Conservation (phyloP, 2,888 invertebrate genomes). For the Nezara viridula region DNA sequence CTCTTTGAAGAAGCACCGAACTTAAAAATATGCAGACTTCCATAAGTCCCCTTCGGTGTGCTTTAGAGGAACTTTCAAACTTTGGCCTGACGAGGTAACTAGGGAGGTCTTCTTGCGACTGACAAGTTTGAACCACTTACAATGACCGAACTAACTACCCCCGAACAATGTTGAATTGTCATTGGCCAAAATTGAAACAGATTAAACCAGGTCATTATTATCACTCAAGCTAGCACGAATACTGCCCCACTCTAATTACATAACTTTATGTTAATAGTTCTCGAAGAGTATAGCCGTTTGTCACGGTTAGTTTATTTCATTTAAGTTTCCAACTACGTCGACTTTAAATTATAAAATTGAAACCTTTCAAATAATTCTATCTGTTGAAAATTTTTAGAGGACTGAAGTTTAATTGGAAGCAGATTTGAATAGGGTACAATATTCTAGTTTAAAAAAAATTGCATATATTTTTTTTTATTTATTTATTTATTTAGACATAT, state of each 20-base stretch:
- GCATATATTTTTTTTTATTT: no score
- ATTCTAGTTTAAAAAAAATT: no score
- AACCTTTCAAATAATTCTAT: not conserved
- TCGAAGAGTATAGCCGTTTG: not conserved
- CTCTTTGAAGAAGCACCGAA: not conserved
- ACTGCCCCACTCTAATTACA: not conserved
- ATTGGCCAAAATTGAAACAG: constrained; percentile 19
- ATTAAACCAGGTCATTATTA: constrained; percentile 7
- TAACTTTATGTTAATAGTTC: not conserved
- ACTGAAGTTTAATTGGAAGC: no score
- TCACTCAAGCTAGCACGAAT: not conserved
- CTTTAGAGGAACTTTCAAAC: not conserved
- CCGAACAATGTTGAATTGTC: constrained; percentile 39
- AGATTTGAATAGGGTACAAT: no score
- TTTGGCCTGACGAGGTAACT: not conserved
- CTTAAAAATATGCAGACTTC: not conserved
- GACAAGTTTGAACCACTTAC: constrained; percentile 35
- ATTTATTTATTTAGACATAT: no score
- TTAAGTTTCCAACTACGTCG: not conserved
- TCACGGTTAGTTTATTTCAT: not conserved
- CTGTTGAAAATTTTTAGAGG: not conserved
- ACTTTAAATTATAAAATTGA: not conserved
- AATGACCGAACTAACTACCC: not conserved
- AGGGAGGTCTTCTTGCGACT: not conserved
- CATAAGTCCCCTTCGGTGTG: not conserved